Base-by-base conservation (phyloP, 1,140 invertebrate genomes). In the Brachionus koreanus region DNA sequence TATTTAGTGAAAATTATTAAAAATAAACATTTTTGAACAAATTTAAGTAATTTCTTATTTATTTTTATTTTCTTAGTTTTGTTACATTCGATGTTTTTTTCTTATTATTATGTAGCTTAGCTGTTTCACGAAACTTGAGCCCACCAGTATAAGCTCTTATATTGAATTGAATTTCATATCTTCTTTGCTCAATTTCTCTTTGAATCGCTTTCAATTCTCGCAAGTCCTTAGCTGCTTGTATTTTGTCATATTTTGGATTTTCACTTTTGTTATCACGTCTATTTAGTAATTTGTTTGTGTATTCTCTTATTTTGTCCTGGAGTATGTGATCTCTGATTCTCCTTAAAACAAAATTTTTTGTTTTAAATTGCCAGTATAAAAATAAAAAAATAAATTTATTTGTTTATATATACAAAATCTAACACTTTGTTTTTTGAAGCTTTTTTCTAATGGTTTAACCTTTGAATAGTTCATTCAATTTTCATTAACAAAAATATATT, bases 101-200 rank as follows among this genome's bases (percentile, higher is more conserved):
- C 43, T 74, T 74, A 25, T 35, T 39, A 29, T 74, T n/a, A n/a
- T n/a, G 37, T n/a, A 74, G 16, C 25, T 74, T 65, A 33, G 76
- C 76, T 35, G 33, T 52, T 33, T 79, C 76, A 23, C 49, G 29
- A 79, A 61, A 79, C 57, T 39, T 79, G 12, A 65, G 33, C 9
- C 57, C 76, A 23, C 76, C 76, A 23, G 57, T 79, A 33, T 79
- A 42, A 19, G 29, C 46, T 35, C 76, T 57, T 5, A 79, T 57
- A 65, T 79, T 79, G 37, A 61, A 65, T 25, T 79, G 76, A 29
- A 79, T 35, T 57, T 79, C 76, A 19, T 61, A 61, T 33, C 76
- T 23, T 61, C 76, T 35, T 65, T 79, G 76, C 35, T 65, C 49
- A 33, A 79, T 57, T 42, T 79, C 76, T 79, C 76, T 39, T 42